Percentiles rank a stretch among this genome's conserved stretches.
These are phyloP conservation scores for Taurulus bubalis DNA, from an alignment of 2,113 vertebrate genomes.

Conservation along the genomic window DNA sequence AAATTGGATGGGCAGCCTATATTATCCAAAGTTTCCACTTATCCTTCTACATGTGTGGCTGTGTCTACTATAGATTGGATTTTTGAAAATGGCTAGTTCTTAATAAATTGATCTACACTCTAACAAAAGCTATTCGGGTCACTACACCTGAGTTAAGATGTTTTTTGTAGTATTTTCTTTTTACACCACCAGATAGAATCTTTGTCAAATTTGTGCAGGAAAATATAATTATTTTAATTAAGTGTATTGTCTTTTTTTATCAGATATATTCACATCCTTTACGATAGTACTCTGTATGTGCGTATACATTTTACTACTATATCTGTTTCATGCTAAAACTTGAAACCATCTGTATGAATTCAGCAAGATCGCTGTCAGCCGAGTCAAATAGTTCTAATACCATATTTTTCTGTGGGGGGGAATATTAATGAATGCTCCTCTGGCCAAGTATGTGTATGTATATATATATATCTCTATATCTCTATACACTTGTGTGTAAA, in stretches of 20 bases:
- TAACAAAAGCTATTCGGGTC: not conserved
- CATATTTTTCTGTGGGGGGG: not conserved
- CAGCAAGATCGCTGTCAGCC: not conserved
- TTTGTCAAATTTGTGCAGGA: not conserved
- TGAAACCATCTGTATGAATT: constrained; percentile 11
- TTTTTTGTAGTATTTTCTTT: not conserved
- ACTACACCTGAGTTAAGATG: not conserved
- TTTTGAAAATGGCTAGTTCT: not conserved
- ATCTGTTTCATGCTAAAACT: constrained; percentile 7
- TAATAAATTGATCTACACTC: not conserved
- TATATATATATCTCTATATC: not conserved
- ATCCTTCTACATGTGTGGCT: not conserved
- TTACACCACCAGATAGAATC: not conserved
- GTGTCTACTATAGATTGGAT: not conserved
- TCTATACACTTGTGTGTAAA: not conserved
- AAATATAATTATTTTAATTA: not conserved
- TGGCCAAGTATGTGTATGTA: not conserved
- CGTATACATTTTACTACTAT: not conserved
- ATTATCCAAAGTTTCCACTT: constrained; percentile 5
- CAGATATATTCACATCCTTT: not conserved
- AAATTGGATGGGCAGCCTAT: not conserved
- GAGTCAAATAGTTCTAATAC: not conserved
- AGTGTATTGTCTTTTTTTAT: not conserved
- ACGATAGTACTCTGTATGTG: not conserved
- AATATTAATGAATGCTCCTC: not conserved